Base-by-base conservation (phyloP, 2,888 invertebrate species). In the Apeira syringaria region DNA sequence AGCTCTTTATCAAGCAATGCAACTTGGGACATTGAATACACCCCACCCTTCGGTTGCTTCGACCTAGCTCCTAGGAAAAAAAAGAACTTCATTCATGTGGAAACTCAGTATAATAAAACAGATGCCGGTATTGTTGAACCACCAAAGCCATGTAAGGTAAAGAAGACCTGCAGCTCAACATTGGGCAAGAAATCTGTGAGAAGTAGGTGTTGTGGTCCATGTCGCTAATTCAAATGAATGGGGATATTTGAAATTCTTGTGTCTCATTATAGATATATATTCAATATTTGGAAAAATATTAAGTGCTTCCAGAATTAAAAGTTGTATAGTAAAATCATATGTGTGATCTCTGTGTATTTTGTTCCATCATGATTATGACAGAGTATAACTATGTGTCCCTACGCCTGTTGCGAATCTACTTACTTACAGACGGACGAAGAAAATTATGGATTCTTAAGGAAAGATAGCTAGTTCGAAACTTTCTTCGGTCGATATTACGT, bases 11-110 rank as follows among this genome's bases (percentile, higher is more conserved):
- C 91, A 0, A 91, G 91, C 37, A 93, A 93, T 47, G 92, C 92
- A 1, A 94, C 94, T 41, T 91, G 93, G 75, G 94, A 94, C 59
- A 93, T 94, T 25, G 94, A 94, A 46, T 94, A 94, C 36, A 94
- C 94, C 0, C 94, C 94, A 0, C 94, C 94, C 0, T 94, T 93
- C 26, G 94, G 93, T 0, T 87, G 94, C 24, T 92, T 94, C 34
- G 92, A 92, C 53, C 87, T 93, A 1, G 85, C 92, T 41, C 81
- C 91, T 0, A 83, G 92, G 5, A 80, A 87, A 33, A 74, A 81
- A 1, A 77, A 74, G 44, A 79, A 78, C 0, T 91, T 91, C 52
- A 76, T 92, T 1, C 92, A 93, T 50, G 90, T 86, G 0, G 92
- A 92, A 39, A 93, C 93, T 0, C 94, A 94, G 60, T 94, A 94